Base-by-base conservation (phyloP, 2,888 invertebrate genomes). In the Amphipoea lucens region DNA sequence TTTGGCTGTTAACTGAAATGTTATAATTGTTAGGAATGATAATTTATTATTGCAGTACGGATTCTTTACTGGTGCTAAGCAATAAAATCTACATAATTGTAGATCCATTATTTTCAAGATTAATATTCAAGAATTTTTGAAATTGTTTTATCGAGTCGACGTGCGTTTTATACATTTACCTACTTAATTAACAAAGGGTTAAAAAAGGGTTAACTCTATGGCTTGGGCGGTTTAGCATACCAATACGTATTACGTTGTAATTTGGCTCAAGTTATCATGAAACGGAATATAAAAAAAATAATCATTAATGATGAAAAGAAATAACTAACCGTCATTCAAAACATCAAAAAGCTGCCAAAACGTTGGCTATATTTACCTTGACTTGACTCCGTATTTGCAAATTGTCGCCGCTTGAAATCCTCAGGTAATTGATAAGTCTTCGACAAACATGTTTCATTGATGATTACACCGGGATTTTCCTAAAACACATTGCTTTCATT, bases 361-460 rank as follows among this genome's bases (percentile, higher is more conserved):
- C 12, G 42, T 60, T 66, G 36, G 11, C 14, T 36, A 14, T 42
- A 67, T 63, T 69, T 42, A 72, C 66, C 45, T 72, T 72, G 62
- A 68, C 65, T 86, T 80, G 54, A 65, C 81, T 74, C 63, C 66
- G 42, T 42, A 48, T 40, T 79, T 51, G 70, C 57, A 72, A 74
- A 69, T 66, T 74, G 36, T 65, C 62, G 73, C 57, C 54, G 71
- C 62, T 73, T 72, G 17, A 78, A 87, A 81, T 79, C 67, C 82
- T 57, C 42, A 40, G 57, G 67, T 82, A 87, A 87, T 81, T 84
- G 82, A 76, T 84, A 81, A 67, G 72, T 65, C 75, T 73, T 76
- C 62, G 42, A 48, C 62, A 69, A 71, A 68, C 20, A 77, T 62
- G 57, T 67, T 67, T 57, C 14, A 48, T 36, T 66, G 14, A 51